phyloP scores from a whole-genome alignment of 2,113 vertebrate genomes.

The Panthera uncia region DNA sequence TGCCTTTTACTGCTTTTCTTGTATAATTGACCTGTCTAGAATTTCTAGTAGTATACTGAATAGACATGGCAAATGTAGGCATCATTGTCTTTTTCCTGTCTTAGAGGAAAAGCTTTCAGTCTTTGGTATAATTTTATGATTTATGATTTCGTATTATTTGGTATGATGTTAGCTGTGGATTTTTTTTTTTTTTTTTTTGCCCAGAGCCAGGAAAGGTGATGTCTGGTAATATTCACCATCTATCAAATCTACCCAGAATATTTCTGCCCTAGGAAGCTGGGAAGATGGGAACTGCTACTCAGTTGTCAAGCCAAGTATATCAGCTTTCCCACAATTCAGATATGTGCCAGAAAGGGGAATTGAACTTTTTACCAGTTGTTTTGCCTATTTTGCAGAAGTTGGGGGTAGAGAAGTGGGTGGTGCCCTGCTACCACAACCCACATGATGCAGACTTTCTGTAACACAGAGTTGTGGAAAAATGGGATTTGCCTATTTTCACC shows the following conservation, averaged over 20 bases:
- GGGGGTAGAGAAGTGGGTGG: neutral
- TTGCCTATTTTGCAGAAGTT: neutral
- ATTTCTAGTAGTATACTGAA: neutral
- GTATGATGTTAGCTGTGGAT: neutral
- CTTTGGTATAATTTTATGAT: neutral
- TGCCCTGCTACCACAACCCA: neutral
- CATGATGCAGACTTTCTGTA: neutral
- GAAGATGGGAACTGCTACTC: neutral
- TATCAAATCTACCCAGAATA: neutral
- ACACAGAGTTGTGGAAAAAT: neutral
- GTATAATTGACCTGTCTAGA: neutral
- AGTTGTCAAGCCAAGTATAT: neutral
- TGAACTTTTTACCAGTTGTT: neutral
- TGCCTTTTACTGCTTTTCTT: neutral
- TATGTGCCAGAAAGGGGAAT: neutral
- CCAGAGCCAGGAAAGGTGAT: neutral
- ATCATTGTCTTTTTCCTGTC: neutral
- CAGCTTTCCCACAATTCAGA: neutral
- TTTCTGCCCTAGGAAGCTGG: neutral
- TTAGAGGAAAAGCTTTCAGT: neutral
- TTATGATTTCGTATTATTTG: neutral
- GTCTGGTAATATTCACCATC: neutral
- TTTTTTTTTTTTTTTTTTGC: neutral
- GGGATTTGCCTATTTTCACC: neutral
- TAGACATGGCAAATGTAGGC: neutral